phyloP scores from a whole-genome alignment of 2,113 vertebrate genomes.

The Hippoglossus stenolepis region DNA sequence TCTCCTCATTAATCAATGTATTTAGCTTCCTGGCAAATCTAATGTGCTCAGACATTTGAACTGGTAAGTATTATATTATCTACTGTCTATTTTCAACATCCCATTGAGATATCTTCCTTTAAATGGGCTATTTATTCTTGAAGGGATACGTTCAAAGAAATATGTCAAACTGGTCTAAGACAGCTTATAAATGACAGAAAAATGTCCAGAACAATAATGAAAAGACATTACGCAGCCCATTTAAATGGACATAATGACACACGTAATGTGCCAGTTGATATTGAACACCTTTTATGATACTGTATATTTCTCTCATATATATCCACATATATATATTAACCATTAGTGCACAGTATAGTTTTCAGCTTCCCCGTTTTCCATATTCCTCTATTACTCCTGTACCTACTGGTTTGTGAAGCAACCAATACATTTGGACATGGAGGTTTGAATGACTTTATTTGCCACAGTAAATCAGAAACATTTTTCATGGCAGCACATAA shows the following conservation, averaged over 20 bases:
- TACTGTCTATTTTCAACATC: slow-evolving; percentile 37
- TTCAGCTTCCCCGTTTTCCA: slow-evolving; percentile 14
- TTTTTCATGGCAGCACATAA: slow-evolving; percentile 7
- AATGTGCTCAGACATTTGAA: slow-evolving; percentile 68
- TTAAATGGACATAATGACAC: slow-evolving; percentile 62
- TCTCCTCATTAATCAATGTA: slow-evolving; percentile 50
- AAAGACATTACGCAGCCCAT: slow-evolving; percentile 58
- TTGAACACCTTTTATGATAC: slow-evolving; percentile 42
- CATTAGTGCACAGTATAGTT: slow-evolving; percentile 20
- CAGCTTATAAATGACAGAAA: slow-evolving; percentile 22
- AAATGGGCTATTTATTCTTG: slow-evolving; percentile 73
- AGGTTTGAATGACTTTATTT: slow-evolving; percentile 63
- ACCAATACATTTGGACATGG: slow-evolving; percentile 78
- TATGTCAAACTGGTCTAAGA: not conserved
- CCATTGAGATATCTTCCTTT: slow-evolving; percentile 57
- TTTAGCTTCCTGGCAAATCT: slow-evolving; percentile 65
- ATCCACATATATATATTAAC: slow-evolving; percentile 31
- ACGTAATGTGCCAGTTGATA: slow-evolving; percentile 34
- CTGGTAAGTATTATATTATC: slow-evolving; percentile 71
- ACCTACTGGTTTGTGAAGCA: slow-evolving; percentile 83
- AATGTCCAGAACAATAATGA: not conserved
- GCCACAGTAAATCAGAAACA: slow-evolving; percentile 1
- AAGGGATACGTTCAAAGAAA: not conserved
- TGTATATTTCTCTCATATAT: slow-evolving; percentile 27
- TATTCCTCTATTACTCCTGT: slow-evolving; percentile 68